phyloP scores from a whole-genome alignment of 2,888 invertebrate genomes.

The Tipula vernalis region DNA sequence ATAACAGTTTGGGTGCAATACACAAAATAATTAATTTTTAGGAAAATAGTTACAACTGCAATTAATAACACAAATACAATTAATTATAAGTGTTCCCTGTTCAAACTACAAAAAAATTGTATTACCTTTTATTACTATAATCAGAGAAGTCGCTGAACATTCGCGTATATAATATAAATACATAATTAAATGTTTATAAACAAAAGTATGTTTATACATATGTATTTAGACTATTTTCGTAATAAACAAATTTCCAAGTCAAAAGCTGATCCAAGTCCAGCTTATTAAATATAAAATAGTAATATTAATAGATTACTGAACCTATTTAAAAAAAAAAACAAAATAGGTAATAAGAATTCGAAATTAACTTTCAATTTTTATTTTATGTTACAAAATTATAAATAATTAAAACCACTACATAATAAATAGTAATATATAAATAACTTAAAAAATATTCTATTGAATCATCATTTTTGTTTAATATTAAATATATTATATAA shows the following conservation, averaged over 20 bases:
- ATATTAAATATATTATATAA: not conserved
- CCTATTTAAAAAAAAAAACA: not conserved
- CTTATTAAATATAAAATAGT: not conserved
- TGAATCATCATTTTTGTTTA: not conserved
- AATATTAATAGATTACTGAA: not conserved
- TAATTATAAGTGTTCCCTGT: not conserved
- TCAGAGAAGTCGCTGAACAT: not conserved
- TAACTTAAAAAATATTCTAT: not conserved
- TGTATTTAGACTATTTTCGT: not conserved
- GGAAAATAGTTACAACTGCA: not conserved
- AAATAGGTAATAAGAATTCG: not conserved
- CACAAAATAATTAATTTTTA: not conserved
- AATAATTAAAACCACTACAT: not conserved
- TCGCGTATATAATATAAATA: not conserved
- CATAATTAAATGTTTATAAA: not conserved
- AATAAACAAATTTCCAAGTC: not conserved
- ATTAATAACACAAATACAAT: not conserved
- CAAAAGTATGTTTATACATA: not conserved
- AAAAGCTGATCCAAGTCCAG: not conserved
- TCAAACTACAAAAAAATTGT: not conserved
- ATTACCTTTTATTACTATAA: not conserved
- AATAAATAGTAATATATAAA: not conserved
- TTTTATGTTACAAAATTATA: not conserved
- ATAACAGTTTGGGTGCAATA: not conserved
- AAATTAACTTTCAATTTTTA: not conserved